Evolutionary conservation across 1,140 invertebrate species (phyloP), one percentile per base, ranked within the genome.

Genomic region (Ylistrum balloti): DNA sequence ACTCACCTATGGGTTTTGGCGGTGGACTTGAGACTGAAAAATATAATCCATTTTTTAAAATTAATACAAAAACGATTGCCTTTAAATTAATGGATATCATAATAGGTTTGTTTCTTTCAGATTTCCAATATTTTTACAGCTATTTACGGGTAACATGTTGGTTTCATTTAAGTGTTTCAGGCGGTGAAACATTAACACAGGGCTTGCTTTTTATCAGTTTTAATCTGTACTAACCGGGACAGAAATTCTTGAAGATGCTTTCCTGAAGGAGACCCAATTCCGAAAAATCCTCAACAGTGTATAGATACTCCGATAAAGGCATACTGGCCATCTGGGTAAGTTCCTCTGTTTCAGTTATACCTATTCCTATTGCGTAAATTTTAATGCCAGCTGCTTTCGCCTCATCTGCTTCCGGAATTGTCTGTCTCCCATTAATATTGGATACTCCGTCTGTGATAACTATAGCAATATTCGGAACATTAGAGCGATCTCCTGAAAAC

Each of bases 381-480:
- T 94, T 89, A 41, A 94, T 95, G 32, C 92, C 92, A 17, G 86
- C 89, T 22, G 33, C 85, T 56, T 90, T 88, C 0, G 92, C 92
- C 56, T 56, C 1, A 35, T 92, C 90, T 10, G 94, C 94, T 86
- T 95, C 94, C 1, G 94, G 93, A 41, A 95, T 92, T 7, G 94
- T 95, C 22, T 90, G 88, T 34, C 89, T 89, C 20, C 92, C 88
- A 88, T 95, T 94, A 86, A 94, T 93, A 89, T 94, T 95, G 11
- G 94, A 94, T 7, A 94, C 92, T 56, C 94, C 94, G 85, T 95
- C 95, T 28, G 95, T 95, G 3, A 95, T 86, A 28, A 95, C 88
- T 74, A 95, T 92, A 86, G 88, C 92, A 20, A 95, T 90, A 86
- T 95, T 95, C 9, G 90, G 89, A 33, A 94, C 93, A 88, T 88